Evolutionary conservation across 2,888 invertebrate species (phyloP).

Genomic region (Tetheella fluctuosa): DNA sequence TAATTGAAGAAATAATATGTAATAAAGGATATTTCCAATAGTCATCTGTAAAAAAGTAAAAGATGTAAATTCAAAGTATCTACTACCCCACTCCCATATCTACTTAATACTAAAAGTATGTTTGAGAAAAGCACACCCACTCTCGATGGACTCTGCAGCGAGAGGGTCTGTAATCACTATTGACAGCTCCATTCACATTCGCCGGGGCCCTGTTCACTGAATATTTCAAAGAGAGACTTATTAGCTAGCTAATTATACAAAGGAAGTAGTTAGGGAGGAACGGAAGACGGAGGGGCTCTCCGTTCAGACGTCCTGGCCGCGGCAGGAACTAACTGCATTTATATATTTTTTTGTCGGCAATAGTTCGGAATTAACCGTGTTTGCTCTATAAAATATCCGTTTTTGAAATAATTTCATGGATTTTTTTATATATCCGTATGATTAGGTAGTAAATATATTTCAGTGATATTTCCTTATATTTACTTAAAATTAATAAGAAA

Average conservation of each 20-base stretch:
- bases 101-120: neutral
- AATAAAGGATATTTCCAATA: no score
- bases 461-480: no score
- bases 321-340: constrained; percentile 7
- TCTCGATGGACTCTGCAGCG: constrained; percentile 27
- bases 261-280: constrained; percentile 67
- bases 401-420: neutral
- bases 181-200: constrained; percentile 64
- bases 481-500: no score
- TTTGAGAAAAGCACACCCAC: constrained; percentile 1
- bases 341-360: neutral
- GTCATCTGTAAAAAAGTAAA: neutral
- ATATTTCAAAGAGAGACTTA: constrained; percentile 73
- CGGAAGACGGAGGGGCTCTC: constrained; percentile 40
- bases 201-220: constrained; percentile 52
- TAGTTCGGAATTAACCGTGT: neutral
- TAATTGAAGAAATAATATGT: no score
- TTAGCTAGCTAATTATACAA: constrained; percentile 78
- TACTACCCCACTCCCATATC: neutral
- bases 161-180: constrained; percentile 62
- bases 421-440: neutral
- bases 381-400: neutral
- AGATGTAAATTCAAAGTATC: no score
- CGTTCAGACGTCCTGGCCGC: constrained; percentile 17
- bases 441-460: neutral